phyloP scores from a whole-genome alignment of 2,888 invertebrate genomes.

The Drosophila yooni region DNA sequence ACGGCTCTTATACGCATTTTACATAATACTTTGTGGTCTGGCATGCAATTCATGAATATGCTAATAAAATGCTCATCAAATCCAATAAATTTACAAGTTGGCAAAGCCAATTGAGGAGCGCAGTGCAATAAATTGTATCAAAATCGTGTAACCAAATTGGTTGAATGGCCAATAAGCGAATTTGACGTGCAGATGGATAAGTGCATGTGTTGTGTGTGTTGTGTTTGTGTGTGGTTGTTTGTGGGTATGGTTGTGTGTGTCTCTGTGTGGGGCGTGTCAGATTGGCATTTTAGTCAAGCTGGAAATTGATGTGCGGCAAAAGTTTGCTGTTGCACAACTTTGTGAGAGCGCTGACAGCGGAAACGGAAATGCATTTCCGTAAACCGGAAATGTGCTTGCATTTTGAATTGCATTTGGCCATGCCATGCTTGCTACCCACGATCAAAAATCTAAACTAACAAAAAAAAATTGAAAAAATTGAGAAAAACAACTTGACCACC shows the following conservation, averaged over 20 bases:
- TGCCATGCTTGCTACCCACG: slow-evolving; percentile 10
- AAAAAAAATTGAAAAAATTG: neutral
- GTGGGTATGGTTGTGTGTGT: slow-evolving; percentile 15
- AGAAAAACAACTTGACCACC: slow-evolving; percentile 21
- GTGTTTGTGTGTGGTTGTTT: neutral
- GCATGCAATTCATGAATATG: slow-evolving; percentile 58
- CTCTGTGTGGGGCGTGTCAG: slow-evolving; percentile 24
- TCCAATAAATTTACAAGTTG: slow-evolving; percentile 63
- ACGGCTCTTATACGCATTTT: neutral
- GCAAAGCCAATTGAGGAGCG: slow-evolving; percentile 46
- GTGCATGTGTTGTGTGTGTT: neutral
- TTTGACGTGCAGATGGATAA: slow-evolving; percentile 49
- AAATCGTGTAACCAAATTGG: slow-evolving; percentile 75
- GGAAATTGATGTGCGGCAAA: slow-evolving; percentile 62
- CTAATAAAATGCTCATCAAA: slow-evolving; percentile 72
- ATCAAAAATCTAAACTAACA: neutral
- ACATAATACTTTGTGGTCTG: slow-evolving; percentile 18
- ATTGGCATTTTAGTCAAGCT: slow-evolving; percentile 59
- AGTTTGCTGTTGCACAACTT: slow-evolving; percentile 49
- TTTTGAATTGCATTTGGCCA: slow-evolving; percentile 69
- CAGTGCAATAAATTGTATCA: slow-evolving; percentile 72
- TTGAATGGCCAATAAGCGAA: slow-evolving; percentile 78
- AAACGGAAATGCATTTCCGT: slow-evolving; percentile 78
- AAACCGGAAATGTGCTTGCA: slow-evolving; percentile 77
- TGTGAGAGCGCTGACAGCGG: slow-evolving; percentile 50